Conservation (phyloP, 2,888 invertebrate genomes). For the Atrina japonica region DNA sequence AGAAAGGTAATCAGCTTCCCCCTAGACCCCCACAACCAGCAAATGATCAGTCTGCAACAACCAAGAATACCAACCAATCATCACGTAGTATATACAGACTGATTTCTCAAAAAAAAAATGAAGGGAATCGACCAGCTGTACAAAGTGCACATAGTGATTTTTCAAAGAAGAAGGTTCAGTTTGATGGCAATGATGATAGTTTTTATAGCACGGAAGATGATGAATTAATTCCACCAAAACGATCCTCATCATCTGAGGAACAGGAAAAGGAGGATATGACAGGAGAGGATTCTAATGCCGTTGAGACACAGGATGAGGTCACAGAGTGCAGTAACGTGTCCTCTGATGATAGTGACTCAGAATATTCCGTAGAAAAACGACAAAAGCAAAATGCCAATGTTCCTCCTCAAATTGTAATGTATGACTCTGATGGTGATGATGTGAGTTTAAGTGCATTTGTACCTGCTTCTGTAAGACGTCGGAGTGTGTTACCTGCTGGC, state of each 20-base stretch:
- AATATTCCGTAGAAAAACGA: background rate
- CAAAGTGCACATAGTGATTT: conserved; percentile 20
- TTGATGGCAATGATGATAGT: conserved; percentile 60
- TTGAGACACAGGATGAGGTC: conserved; percentile 38
- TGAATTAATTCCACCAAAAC: conserved; percentile 26
- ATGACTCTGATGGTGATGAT: conserved; percentile 66
- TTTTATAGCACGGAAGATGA: conserved; percentile 63
- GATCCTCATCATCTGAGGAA: conserved; percentile 50
- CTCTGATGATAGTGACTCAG: conserved; percentile 31
- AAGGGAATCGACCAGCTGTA: conserved; percentile 45
- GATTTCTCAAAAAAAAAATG: conserved; percentile 61
- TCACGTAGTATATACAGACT: conserved; percentile 67
- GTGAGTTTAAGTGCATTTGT: conserved; percentile 75
- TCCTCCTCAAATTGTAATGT: conserved; percentile 82
- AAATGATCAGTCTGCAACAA: conserved; percentile 12
- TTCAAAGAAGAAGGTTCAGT: conserved; percentile 46
- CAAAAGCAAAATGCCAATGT: no score
- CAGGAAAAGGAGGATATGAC: conserved; percentile 40
- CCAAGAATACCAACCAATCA: conserved; percentile 37
- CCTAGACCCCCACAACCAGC: conserved; percentile 27
- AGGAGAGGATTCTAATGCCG: conserved; percentile 21
- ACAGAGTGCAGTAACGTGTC: conserved; percentile 11
- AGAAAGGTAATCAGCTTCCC: conserved; percentile 11
- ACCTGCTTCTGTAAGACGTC: conserved; percentile 67
- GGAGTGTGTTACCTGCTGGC: conserved; percentile 63